Conservation (phyloP, 2,888 invertebrate genomes). For the Rambutsinella grinnellia region DNA sequence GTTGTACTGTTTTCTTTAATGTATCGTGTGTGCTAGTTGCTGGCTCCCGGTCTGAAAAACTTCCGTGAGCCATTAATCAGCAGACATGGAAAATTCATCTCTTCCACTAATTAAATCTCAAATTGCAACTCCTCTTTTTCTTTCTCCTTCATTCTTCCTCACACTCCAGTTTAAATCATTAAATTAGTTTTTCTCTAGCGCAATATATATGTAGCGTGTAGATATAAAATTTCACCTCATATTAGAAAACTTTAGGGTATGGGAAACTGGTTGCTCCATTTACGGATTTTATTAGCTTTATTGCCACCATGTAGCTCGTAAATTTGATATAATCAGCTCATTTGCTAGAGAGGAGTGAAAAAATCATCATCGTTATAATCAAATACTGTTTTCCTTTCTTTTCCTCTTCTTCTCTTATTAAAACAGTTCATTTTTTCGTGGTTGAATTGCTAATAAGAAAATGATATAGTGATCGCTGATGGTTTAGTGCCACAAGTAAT, state of each 20-base stretch:
- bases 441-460: conserved; percentile 4
- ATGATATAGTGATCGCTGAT: neutral
- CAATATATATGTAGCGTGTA: too few relatives aligned
- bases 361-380: conserved; percentile 18
- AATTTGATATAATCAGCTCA: conserved; percentile 54
- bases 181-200: conserved; percentile 48
- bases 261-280: conserved; percentile 53
- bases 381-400: neutral
- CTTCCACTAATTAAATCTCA: conserved; percentile 54
- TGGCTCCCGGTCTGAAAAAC: conserved; percentile 20
- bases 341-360: conserved; percentile 31
- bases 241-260: conserved; percentile 12
- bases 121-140: conserved; percentile 47
- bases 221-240: too few relatives aligned
- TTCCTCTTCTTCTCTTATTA: conserved; percentile 6
- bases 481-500: conserved; percentile 28
- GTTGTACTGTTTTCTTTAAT: neutral
- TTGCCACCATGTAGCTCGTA: conserved; percentile 52
- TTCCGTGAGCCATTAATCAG: conserved; percentile 59
- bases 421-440: conserved; percentile 4
- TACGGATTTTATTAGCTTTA: conserved; percentile 54
- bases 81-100: conserved; percentile 55
- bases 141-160: conserved; percentile 19
- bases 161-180: conserved; percentile 54
- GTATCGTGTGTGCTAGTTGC: neutral